These are phyloP conservation scores for Branchipolynoe longqiensis DNA, from an alignment of 2,888 invertebrate genomes.

Conservation along the genomic window DNA sequence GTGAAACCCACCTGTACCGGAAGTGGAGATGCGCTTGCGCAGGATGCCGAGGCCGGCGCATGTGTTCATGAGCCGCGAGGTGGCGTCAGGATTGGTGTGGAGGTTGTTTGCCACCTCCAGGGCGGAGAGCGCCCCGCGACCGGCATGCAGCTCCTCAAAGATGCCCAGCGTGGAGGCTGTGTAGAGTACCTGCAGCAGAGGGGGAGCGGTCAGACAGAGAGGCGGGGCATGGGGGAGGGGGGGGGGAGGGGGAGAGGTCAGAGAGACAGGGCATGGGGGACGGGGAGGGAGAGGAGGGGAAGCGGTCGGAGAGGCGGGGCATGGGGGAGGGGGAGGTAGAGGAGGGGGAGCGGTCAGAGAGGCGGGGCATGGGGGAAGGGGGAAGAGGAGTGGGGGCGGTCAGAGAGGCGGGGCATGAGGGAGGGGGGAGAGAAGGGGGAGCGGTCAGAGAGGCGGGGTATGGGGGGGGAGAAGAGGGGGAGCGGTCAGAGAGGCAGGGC, in stretches of 20 bases:
- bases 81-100: conserved; percentile 68
- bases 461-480: no score
- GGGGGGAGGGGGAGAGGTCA: not conserved
- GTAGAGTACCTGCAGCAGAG: conserved; percentile 70
- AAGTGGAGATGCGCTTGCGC: conserved; percentile 62
- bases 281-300: not conserved
- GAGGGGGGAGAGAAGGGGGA: not conserved
- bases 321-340: no score
- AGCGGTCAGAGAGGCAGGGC: no score
- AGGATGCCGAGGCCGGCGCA: conserved; percentile 70
- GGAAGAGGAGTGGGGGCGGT: no score
- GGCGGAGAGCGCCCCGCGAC: conserved; percentile 65
- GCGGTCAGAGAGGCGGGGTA: not conserved
- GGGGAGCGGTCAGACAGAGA: no score
- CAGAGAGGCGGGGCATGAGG: no score
- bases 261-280: not conserved
- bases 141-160: conserved; percentile 71
- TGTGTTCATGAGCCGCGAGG: conserved; percentile 71
- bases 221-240: not conserved
- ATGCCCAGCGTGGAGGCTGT: conserved; percentile 71
- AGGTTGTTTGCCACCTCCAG: conserved; percentile 69
- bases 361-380: no score
- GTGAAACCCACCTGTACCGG: conserved; percentile 23
- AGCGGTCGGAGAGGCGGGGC: no score
- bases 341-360: no score